Base-by-base conservation (phyloP, 2,888 invertebrate genomes). In the Megaustenia siamemsis region DNA sequence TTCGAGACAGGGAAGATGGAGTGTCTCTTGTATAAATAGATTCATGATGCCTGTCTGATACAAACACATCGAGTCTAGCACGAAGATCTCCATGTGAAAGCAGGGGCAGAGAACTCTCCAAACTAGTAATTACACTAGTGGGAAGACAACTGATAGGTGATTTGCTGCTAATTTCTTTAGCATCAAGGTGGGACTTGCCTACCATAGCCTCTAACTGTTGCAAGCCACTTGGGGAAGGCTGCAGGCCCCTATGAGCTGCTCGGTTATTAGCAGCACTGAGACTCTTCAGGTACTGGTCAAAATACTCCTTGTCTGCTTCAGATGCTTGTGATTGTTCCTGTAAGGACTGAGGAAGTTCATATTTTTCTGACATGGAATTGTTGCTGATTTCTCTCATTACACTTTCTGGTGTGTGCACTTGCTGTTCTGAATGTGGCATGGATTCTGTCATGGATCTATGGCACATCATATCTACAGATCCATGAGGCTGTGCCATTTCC, bases 261-360 rank as follows among this genome's bases (percentile, higher is more conserved):
- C 77, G 38, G 35, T 73, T 84, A 66, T 76, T 71, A 18, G 88
- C 88, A 60, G 86, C 86, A 88, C 88, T 89, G 77, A 90, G 89
- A 71, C 90, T 90, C 84, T 91, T 91, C 83, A 93, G 89, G 86
- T 92, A 93, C 86, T 92, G 90, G 35, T 92, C 92, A 66, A 92
- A 90, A 87, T 91, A 91, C 77, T 92, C 92, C 78, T 91, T 91
- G 84, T 91, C 91, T 40, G 90, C 90, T 49, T 90, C 91, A 38
- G 91, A 90, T 86, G 90, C 89, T 28, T 88, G 88, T 24, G 82
- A 71, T 45, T 80, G 82, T 21, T 83, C 86, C 45, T 83, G 85
- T 38, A 86, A 35, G 40, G 78, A 77, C 69, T 66, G 81, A 45
- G 56, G 80, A 15, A 73, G 63, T 5, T 83, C 77, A 69, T 77